phyloP scores from a whole-genome alignment of 2,113 vertebrate species.

The Athene noctua region DNA sequence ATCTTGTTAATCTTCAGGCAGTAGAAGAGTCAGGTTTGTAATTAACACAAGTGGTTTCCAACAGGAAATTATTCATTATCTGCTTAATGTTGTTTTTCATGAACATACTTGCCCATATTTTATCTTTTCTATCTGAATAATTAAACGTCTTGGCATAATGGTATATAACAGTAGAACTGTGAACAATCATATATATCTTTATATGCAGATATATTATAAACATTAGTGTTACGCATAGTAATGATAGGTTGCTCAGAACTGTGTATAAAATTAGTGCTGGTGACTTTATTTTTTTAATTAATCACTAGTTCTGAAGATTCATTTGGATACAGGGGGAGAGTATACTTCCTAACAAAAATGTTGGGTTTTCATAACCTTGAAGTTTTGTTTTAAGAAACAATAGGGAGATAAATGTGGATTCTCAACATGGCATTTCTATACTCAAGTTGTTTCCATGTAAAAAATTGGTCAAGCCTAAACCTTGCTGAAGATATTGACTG shows the following conservation, averaged over 20 bases:
- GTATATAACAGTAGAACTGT: neutral
- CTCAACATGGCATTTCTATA: neutral
- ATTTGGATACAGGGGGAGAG: neutral
- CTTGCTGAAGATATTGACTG: neutral
- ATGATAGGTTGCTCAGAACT: neutral
- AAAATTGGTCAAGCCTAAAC: neutral
- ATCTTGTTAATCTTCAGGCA: neutral
- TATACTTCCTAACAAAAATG: neutral
- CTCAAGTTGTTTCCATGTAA: neutral
- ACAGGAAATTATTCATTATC: conserved; percentile 43
- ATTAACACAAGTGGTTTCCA: conserved; percentile 3
- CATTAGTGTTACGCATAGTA: neutral
- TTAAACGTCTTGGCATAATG: neutral
- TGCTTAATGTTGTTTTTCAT: neutral
- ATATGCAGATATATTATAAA: neutral
- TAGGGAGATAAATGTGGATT: neutral
- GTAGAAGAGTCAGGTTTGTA: neutral
- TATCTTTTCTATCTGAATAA: neutral
- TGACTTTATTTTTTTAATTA: neutral
- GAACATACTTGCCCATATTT: neutral
- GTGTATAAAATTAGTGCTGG: neutral
- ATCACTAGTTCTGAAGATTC: neutral
- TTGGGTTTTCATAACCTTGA: neutral
- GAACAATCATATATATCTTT: neutral
- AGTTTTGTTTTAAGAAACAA: neutral